phyloP scores from a whole-genome alignment of 2,797 vertebrate species.

The Hydrolagus colliei region DNA sequence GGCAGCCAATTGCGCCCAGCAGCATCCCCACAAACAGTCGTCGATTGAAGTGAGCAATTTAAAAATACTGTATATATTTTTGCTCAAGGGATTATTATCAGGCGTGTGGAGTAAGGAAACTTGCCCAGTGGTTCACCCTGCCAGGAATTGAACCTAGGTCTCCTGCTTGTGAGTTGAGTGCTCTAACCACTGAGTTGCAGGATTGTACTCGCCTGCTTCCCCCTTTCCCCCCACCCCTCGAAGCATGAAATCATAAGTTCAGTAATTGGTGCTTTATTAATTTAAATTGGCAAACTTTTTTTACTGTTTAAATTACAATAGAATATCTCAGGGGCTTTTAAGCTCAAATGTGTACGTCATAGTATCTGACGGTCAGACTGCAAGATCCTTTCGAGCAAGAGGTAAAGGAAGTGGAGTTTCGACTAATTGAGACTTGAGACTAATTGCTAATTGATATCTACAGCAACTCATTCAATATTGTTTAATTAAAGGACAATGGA shows the following conservation, averaged over 20 bases:
- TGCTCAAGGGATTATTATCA: too few species aligned
- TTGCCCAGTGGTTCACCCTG: too few species aligned
- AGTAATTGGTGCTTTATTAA: slow-evolving; percentile 13
- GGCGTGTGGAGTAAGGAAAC: too few species aligned
- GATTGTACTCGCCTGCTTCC: neutral
- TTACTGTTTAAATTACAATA: neutral
- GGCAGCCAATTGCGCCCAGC: too few species aligned
- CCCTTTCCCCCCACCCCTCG: neutral
- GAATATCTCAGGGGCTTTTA: neutral
- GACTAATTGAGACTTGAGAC: neutral
- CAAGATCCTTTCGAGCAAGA: neutral
- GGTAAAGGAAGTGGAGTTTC: neutral
- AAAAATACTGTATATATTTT: too few species aligned
- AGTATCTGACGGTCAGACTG: neutral
- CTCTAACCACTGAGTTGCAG: too few species aligned
- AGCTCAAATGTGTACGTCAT: neutral
- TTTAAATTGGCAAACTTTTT: slow-evolving; percentile 2
- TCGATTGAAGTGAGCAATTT: too few species aligned
- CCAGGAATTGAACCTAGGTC: too few species aligned
- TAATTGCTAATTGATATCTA: too few species aligned
- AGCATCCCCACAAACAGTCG: too few species aligned
- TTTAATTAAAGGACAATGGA: neutral
- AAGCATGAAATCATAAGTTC: neutral
- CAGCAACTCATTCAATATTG: neutral
- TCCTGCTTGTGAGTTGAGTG: too few species aligned